Percentiles rank a stretch among this genome's conserved stretches.
These are phyloP conservation scores for Ceratina calcarata DNA, from an alignment of 1,140 invertebrate species.

Conservation along the genomic window DNA sequence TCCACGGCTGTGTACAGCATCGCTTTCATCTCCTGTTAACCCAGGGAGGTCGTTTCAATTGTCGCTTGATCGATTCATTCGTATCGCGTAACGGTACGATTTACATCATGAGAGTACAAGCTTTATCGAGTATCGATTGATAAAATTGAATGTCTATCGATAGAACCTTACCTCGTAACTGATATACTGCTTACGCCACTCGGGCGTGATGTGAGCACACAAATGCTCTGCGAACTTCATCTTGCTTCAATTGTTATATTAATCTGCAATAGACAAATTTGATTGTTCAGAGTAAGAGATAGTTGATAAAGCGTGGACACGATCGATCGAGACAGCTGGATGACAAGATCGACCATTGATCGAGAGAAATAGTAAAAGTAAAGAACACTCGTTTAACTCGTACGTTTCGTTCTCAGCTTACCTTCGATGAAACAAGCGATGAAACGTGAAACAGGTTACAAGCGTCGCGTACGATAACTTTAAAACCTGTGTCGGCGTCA, in stretches of 20 bases:
- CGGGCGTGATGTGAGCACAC: slow-evolving; percentile 97
- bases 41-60: slow-evolving; percentile 24
- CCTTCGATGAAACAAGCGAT: slow-evolving; percentile 12
- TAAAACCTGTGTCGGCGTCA: slow-evolving; percentile 54
- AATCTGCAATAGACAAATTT: slow-evolving; percentile 33
- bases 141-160: no score
- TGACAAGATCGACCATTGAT: neutral
- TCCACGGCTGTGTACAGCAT: slow-evolving; percentile 94
- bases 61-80: slow-evolving; percentile 9
- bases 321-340: neutral
- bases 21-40: slow-evolving; percentile 92
- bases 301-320: neutral
- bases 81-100: neutral
- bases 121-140: no score
- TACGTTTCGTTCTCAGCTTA: slow-evolving; percentile 11
- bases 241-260: slow-evolving; percentile 65
- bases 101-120: neutral
- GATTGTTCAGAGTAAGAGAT: neutral
- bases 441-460: slow-evolving; percentile 40
- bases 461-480: slow-evolving; percentile 27
- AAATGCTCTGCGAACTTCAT: slow-evolving; percentile 99
- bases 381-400: no score
- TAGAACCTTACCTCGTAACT: slow-evolving; percentile 92
- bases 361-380: neutral
- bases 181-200: slow-evolving; percentile 99